Evolutionary conservation across 2,888 invertebrate species (phyloP), one percentile per base, ranked within the genome.

Genomic region (Cosmorhoe ocellata): DNA sequence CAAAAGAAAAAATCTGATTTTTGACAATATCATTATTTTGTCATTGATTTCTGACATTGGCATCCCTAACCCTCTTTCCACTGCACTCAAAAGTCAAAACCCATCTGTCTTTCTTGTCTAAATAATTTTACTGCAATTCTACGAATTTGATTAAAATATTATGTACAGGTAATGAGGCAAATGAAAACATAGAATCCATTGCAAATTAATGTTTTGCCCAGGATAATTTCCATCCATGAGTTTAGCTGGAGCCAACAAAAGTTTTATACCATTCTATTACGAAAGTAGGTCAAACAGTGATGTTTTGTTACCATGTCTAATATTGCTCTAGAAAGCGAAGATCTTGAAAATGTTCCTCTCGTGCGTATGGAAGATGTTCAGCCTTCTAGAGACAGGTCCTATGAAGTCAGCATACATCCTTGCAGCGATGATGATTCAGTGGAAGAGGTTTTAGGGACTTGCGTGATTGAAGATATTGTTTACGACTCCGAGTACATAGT

Each of bases 361-460:
- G 87, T 87, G 26, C 80, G 84, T 39, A 83, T 87, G 86, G 81
- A 80, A 39, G 88, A 87, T 42, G 79, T 87, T 0, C 86, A 86
- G 51, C 85, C 87, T 3, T 74, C 81, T 0, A 72, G 79, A 51
- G 72, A 67, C 27, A 66, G 74, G 46, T 56, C 67, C 28, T 47
- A 72, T 26, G 69, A 67, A 9, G 44, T 64, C 12, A 48, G 38
- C 1, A 49, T 53, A 13, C 40, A 53, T 2, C 45, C 44, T 4
- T 18, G 3, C n/a, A 59, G 58, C 7, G 57, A 66, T 10, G 65
- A 64, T 4, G 69, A 47, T 8, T 48, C 52, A n/a, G 52, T 36
- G n/a, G 53, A 53, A 24, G 53, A 69, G 37, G 66, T 69, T 0
- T 56, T 75, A 31, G 82, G 77, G 32, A 71, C 76, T 0, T 76